A percentile compares a stretch with the other conserved stretches of the same genome.
These are phyloP conservation scores for Polypterus bichir DNA, from an alignment of 2,113 vertebrate species.

Conservation along the genomic window DNA sequence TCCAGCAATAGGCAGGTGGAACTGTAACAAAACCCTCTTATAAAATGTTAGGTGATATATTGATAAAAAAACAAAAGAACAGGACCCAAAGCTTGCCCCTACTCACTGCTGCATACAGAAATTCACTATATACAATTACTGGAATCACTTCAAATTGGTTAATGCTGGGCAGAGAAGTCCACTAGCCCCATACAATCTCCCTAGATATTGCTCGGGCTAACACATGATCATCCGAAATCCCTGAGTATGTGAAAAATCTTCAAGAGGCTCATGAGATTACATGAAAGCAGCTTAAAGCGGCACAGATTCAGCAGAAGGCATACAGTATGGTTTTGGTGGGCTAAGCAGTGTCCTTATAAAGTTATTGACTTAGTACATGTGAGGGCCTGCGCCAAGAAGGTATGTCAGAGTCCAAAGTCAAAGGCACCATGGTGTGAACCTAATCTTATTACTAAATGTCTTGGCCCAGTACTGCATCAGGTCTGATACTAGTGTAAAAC, in stretches of 20 bases:
- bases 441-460: neutral
- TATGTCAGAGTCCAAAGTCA: conserved; percentile 10
- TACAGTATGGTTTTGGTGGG: neutral
- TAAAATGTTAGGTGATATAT: conserved; percentile 13
- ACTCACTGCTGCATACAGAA: conserved; percentile 7
- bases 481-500: neutral
- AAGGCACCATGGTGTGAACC: conserved; percentile 8
- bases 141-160: conserved; percentile 10
- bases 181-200: conserved; percentile 7
- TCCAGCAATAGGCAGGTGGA: conserved; percentile 14
- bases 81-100: conserved; percentile 9
- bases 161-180: conserved; percentile 8
- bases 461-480: conserved; percentile 8
- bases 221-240: neutral
- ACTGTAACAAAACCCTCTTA: neutral
- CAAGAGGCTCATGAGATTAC: neutral
- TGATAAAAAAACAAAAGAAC: conserved; percentile 10
- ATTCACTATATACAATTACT: neutral
- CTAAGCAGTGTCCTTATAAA: conserved; percentile 1
- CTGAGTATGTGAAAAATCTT: conserved; percentile 1
- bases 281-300: conserved; percentile 1
- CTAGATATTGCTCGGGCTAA: neutral
- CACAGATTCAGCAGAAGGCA: conserved; percentile 6
- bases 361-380: conserved; percentile 12
- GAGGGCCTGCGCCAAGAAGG: conserved; percentile 9